Base-by-base conservation (phyloP, 2,888 invertebrate species). In the Athalia circularis region DNA sequence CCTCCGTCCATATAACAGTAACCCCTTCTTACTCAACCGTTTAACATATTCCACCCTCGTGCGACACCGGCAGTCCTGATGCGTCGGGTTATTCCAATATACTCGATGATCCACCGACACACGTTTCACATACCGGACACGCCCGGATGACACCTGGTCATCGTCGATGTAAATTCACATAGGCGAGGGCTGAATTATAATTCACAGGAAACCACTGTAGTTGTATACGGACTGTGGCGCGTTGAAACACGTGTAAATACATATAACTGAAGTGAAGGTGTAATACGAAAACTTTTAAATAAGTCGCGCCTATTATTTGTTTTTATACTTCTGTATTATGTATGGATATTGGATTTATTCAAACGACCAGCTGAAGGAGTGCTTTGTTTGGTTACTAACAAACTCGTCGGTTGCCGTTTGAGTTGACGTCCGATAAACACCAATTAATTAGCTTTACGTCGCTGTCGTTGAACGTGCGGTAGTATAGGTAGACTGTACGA, bases 111-210 rank as follows among this genome's bases (percentile, higher is more conserved):
- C 59, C 47, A 72, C 72, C 72, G 57, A 52, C 59, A 59, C 57
- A 59, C 59, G 57, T 72, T 54, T 72, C 72, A 43, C 47, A 72
- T 43, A 72, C 72, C 72, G 72, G 72, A 72, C 72, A 72, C 72
- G 47, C 57, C 59, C 72, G 72, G 72, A 72, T 72, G 72, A 72
- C 72, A 72, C 72, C 72, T 72, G 72, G 72, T 59, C 15, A 47
- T 45, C 45, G 57, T 45, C 47, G 11, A 72, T 8, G 72, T 13
- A n/a, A 72, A 43, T 47, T 48, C 48, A n/a, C 45, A n/a, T 72
- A 13, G 72, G n/a, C 47, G 72, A 72, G 72, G 72, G 47, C 13
- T 59, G 72, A 72, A 72, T 72, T 72, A 45, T 72, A 72, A 72
- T 72, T 47, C 52, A 72, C 72, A 72, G 72, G 72, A 72, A 72